Percentiles rank a stretch among this genome's conserved stretches.
Conservation (phyloP, 2,797 vertebrate genomes). For the Pangasius macronema region DNA sequence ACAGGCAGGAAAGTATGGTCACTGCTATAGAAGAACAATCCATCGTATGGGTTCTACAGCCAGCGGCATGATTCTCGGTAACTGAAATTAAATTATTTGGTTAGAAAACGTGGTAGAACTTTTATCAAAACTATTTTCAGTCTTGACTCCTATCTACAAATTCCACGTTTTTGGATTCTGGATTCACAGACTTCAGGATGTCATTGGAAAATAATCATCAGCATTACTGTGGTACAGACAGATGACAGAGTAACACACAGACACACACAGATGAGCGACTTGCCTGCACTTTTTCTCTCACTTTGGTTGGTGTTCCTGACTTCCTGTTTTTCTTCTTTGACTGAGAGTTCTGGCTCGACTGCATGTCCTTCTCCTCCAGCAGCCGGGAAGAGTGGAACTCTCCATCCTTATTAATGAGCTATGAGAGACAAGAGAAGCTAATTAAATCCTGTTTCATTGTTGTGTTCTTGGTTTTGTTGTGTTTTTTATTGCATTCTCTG, state of each 20-base stretch:
- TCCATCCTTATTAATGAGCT: slow-evolving; percentile 80
- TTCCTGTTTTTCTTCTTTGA: slow-evolving; percentile 92
- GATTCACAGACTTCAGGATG: background rate
- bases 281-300: slow-evolving; percentile 74
- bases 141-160: background rate
- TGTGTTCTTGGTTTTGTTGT: background rate
- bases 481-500: background rate
- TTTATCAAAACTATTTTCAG: background rate
- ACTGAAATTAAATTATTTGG: background rate
- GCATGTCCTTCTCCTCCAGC: slow-evolving; percentile 75
- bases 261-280: slow-evolving; percentile 28
- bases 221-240: background rate
- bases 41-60: background rate
- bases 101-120: background rate
- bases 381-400: slow-evolving; percentile 78
- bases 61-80: background rate
- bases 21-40: background rate
- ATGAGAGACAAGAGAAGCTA: background rate
- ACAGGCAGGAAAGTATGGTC: background rate
- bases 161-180: background rate
- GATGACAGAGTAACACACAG: background rate
- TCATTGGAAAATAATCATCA: background rate
- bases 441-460: background rate
- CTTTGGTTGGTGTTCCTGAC: slow-evolving; percentile 78
- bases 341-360: slow-evolving; percentile 79